Conservation (phyloP, 2,113 vertebrate genomes). For the Erinaceus europaeus region DNA sequence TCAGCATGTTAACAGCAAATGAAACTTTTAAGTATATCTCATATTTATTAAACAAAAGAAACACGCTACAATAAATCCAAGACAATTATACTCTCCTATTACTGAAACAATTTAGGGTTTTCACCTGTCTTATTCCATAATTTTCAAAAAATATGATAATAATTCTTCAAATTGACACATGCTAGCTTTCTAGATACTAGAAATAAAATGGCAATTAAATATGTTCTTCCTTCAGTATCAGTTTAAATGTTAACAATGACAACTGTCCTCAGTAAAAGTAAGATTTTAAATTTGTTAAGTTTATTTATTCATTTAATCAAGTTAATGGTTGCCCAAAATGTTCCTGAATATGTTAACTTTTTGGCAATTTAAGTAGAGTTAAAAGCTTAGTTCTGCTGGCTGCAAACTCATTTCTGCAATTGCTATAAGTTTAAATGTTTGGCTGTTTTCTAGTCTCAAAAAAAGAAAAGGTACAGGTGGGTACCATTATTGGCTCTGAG, state of each 20-base stretch:
- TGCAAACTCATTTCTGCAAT: not conserved
- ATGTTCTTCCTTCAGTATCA: not conserved
- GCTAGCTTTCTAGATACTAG: no score
- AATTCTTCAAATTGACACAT: not conserved
- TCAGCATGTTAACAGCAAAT: conserved; percentile 33
- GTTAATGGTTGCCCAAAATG: not conserved
- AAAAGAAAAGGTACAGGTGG: conserved; percentile 8
- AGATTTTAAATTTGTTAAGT: not conserved
- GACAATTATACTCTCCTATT: not conserved
- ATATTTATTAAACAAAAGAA: conserved; percentile 47
- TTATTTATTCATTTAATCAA: conserved; percentile 19
- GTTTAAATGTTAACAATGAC: conserved; percentile 34
- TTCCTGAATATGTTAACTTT: conserved; percentile 29
- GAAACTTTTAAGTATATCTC: conserved; percentile 36
- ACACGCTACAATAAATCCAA: no score
- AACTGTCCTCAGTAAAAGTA: conserved; percentile 11
- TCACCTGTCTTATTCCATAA: conserved; percentile 4
- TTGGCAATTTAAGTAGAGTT: not conserved
- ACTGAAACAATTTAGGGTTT: conserved; percentile 22
- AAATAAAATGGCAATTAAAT: not conserved
- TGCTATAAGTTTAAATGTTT: not conserved
- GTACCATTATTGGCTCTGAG: not conserved
- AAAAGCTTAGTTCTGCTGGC: conserved; percentile 30
- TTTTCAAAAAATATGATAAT: conserved; percentile 28
- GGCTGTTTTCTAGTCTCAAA: not conserved